These are phyloP conservation scores for Engystomops pustulosus DNA, from an alignment of 2,113 vertebrate genomes.

Conservation along the genomic window DNA sequence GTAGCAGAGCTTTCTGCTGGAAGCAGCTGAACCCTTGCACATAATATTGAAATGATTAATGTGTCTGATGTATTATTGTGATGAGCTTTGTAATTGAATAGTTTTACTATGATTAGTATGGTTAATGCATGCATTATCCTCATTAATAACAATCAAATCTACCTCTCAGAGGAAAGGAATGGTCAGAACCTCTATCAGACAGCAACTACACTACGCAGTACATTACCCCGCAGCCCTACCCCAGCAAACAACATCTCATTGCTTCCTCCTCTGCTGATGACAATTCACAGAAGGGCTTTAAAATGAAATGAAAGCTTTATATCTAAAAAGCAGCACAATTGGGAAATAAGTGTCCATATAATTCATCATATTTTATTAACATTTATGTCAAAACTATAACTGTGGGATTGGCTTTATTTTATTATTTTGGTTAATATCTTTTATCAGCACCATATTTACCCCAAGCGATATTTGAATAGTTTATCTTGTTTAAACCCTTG, in stretches of 20 bases:
- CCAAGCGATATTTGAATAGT: background rate
- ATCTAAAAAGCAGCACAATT: slow-evolving; percentile 37
- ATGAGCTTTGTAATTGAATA: slow-evolving; percentile 34
- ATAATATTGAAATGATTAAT: background rate
- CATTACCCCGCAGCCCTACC: slow-evolving; percentile 17
- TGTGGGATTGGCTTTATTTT: slow-evolving; percentile 2
- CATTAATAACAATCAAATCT: slow-evolving; percentile 43
- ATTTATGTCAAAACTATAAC: slow-evolving; percentile 13
- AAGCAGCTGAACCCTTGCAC: background rate
- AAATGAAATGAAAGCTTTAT: slow-evolving; percentile 53
- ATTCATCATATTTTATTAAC: slow-evolving; percentile 43
- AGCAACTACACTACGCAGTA: background rate
- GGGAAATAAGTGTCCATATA: slow-evolving; percentile 30
- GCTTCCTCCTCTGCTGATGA: background rate
- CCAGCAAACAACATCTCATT: background rate
- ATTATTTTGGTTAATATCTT: slow-evolving; percentile 34
- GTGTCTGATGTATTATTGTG: background rate
- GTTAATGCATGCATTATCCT: slow-evolving; percentile 26
- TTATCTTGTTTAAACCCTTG: background rate
- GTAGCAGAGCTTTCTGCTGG: background rate
- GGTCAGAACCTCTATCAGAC: background rate
- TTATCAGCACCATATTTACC: slow-evolving; percentile 6
- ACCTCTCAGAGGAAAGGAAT: slow-evolving; percentile 13
- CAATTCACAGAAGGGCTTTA: slow-evolving; percentile 32
- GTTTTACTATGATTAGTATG: slow-evolving; percentile 20